Base-by-base conservation (phyloP, 2,888 invertebrate species). In the Heliconius aoede region DNA sequence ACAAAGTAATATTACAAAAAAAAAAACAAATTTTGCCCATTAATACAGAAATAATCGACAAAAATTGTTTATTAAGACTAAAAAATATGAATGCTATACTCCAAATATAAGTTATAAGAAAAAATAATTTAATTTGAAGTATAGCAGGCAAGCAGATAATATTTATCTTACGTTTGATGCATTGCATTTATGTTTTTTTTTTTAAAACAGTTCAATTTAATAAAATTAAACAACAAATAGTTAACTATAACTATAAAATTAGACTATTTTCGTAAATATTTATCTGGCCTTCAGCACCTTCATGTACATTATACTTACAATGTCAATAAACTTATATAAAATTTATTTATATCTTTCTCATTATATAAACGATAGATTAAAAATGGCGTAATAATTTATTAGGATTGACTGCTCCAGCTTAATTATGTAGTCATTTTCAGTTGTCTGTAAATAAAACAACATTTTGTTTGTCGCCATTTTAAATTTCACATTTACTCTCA, bases 111-210 rank as follows among this genome's bases (percentile, higher is more conserved):
- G 74, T 84, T 83, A 73, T 72, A 60, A 72, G 7, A 46, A 55
- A 74, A 73, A 74, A 73, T 76, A 76, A 79, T 83, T 83, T 82
- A 85, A 69, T 85, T 88, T 88, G 84, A 84, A 90, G 90, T 89
- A 89, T 81, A 84, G 81, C 87, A 90, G 87, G 86, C 80, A 81
- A 86, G 89, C 88, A 93, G 94, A 94, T 94, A 93, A 93, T 85
- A 93, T 91, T 87, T 93, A 94, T 93, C 93, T 94, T 94, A 94
- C 94, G 92, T 91, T 91, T 84, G 90, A 94, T 94, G 94, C 94
- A 94, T 94, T 93, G 93, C 94, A 94, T 94, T 91, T 89, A 89
- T 87, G 87, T 88, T 85, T 92, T 93, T 87, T 86, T 72, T 67
- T 40, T n/a, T n/a, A n/a, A 4, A 88, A 88, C 88, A 92, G 93